These are phyloP conservation scores for Quadroppia sp. DNA, from an alignment of 2,888 invertebrate species.

Conservation along the genomic window DNA sequence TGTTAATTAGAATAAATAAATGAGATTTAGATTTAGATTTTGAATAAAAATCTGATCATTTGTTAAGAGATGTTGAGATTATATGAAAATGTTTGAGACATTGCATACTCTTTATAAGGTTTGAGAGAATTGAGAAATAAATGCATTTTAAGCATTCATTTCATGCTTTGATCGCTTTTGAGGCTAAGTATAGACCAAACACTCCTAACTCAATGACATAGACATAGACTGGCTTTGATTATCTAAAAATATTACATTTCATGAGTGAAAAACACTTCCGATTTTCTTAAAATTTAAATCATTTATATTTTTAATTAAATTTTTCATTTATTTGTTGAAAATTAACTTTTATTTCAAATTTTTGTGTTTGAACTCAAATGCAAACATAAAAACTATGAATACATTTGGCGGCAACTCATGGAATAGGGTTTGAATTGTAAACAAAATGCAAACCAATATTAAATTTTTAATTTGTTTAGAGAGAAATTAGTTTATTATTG, in stretches of 20 bases:
- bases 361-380: too few relatives aligned
- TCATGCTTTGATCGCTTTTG: constrained; percentile 17
- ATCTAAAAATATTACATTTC: constrained; percentile 25
- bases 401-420: too few relatives aligned
- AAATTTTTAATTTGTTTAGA: too few relatives aligned
- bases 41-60: not conserved
- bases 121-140: not conserved
- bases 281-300: not conserved
- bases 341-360: too few relatives aligned
- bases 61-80: not conserved
- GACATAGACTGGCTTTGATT: constrained; percentile 16
- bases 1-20: too few relatives aligned
- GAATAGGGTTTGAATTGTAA: too few relatives aligned
- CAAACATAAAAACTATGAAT: too few relatives aligned
- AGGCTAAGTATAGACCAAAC: constrained; percentile 18
- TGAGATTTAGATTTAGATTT: too few relatives aligned
- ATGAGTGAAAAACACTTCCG: not conserved
- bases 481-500: too few relatives aligned
- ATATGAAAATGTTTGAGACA: not conserved
- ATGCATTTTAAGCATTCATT: not conserved
- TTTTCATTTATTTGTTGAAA: too few relatives aligned
- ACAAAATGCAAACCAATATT: too few relatives aligned
- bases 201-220: constrained; percentile 32
- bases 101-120: constrained; percentile 19
- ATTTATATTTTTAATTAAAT: not conserved